A percentile compares a stretch with the other conserved stretches of the same genome.
Evolutionary conservation across 1,140 invertebrate species (phyloP).

Genomic region (Drosophila busckii): DNA sequence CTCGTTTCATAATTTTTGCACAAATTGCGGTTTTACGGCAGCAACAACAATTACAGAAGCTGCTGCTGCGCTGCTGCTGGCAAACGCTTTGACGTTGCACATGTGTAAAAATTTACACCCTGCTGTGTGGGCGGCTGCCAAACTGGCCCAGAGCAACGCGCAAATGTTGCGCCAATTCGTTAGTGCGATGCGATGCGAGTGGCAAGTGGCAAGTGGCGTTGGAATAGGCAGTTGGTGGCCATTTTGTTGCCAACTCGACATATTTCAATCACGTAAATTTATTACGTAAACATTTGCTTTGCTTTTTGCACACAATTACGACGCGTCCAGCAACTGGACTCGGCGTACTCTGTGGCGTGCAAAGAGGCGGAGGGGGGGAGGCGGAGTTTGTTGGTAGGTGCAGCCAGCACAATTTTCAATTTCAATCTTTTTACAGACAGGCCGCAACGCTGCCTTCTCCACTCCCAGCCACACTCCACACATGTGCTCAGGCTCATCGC

Average conservation of each 20-base stretch:
- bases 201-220: background rate
- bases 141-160: constrained; percentile 17
- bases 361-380: background rate
- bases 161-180: constrained; percentile 51
- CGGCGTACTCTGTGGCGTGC: background rate
- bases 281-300: constrained; percentile 79
- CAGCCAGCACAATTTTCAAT: constrained; percentile 62
- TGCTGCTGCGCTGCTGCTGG: constrained; percentile 28
- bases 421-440: constrained; percentile 60
- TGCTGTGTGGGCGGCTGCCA: background rate
- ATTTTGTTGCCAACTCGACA: constrained; percentile 77
- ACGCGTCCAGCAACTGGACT: constrained; percentile 18
- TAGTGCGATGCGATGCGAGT: constrained; percentile 33
- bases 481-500: constrained; percentile 5
- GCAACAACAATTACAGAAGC: constrained; percentile 16
- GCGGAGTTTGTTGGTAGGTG: constrained; percentile 1
- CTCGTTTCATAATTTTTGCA: constrained; percentile 75
- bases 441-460: background rate
- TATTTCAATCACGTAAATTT: constrained; percentile 79
- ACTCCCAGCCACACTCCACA: constrained; percentile 13
- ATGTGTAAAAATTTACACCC: constrained; percentile 75
- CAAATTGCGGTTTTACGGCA: constrained; percentile 66
- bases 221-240: constrained; percentile 41
- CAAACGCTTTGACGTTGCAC: constrained; percentile 34
- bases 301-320: constrained; percentile 75